Evolutionary conservation across 1,140 invertebrate species (phyloP).

Genomic region (Wasmannia auropunctata): DNA sequence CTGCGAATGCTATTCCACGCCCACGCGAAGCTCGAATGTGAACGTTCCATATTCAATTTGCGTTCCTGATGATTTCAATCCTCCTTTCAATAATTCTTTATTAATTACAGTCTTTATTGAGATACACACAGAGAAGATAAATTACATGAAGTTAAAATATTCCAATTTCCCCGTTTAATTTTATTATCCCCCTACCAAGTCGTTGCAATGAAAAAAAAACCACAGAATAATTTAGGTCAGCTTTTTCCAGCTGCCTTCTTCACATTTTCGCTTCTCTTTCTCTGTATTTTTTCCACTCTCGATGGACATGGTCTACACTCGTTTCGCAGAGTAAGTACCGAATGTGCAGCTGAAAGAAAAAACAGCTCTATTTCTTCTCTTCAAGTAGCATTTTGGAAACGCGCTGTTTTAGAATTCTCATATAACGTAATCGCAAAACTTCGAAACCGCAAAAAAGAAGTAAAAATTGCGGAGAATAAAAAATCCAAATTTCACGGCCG

Average conservation of each 20-base stretch:
- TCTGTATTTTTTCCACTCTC: not conserved
- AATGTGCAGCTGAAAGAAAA: not conserved
- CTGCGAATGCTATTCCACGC: not conserved
- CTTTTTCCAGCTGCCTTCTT: not conserved
- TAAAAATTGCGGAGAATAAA: not conserved
- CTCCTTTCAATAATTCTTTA: not conserved
- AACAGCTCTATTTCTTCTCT: not conserved
- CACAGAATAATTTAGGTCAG: constrained; percentile 19
- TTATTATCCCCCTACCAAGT: not conserved
- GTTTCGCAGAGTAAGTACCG: not conserved
- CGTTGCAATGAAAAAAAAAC: not conserved
- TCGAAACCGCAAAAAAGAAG: not conserved
- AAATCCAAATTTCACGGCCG: not conserved
- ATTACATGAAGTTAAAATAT: not conserved
- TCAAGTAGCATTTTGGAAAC: not conserved
- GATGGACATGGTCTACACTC: not conserved
- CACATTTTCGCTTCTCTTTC: not conserved
- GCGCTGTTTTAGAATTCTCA: not conserved
- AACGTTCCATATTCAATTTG: not conserved
- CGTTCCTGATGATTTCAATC: not conserved
- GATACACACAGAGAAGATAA: not conserved
- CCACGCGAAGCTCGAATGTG: not conserved
- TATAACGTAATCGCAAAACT: not conserved
- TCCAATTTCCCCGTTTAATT: not conserved
- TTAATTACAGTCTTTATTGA: not conserved